Conservation (phyloP, 2,797 vertebrate genomes). For the Tragelaphus oryx region DNA sequence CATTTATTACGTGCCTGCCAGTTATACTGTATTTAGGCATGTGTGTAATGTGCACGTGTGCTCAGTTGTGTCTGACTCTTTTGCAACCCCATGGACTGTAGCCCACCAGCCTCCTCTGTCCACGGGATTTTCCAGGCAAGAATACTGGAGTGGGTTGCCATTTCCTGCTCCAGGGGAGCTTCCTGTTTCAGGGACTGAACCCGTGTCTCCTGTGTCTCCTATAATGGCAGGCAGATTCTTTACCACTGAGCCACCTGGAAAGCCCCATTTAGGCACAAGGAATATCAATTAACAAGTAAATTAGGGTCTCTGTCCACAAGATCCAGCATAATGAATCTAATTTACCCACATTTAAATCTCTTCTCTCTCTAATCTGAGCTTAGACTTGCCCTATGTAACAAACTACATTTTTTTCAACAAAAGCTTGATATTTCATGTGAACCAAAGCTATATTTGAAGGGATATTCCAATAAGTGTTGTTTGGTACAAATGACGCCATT, state of each 20-base stretch:
- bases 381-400: neutral
- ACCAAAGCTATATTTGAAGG: neutral
- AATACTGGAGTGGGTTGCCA: neutral
- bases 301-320: neutral
- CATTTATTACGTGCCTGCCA: neutral
- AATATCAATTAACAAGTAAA: neutral
- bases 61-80: neutral
- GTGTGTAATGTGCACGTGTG: neutral
- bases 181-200: neutral
- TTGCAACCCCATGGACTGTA: neutral
- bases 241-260: neutral
- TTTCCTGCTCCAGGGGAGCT: neutral
- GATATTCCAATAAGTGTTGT: neutral
- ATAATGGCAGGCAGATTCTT: neutral
- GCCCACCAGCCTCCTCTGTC: neutral
- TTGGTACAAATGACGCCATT: neutral
- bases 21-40: neutral
- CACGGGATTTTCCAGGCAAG: neutral
- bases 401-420: neutral
- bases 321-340: neutral
- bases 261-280: neutral
- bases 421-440: neutral
- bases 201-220: neutral
- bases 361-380: neutral
- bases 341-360: neutral